Conservation (phyloP, 2,113 vertebrate genomes). For the human (Homo sapiens) region GRCh38 chr1:35519001-35519500, state of each 20-base stretch:
- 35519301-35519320: neutral
- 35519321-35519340: neutral
- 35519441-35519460: neutral
- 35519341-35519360: neutral
- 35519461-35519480: neutral
- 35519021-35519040: neutral
- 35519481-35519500: neutral
- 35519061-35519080: constrained; percentile 21
- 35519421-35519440: neutral
- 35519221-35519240: neutral
- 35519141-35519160: neutral
- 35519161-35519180: neutral
- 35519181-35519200: neutral
- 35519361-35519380: neutral
- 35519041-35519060: neutral
- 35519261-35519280: neutral
- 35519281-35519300: neutral
- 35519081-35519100: neutral
- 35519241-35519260: neutral
- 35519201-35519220: neutral
- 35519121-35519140: neutral
- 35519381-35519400: neutral
- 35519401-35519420: neutral
- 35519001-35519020: neutral
- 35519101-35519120: neutral